Base-by-base conservation (phyloP, 1,140 invertebrate genomes). In the Drosophila nikananu region DNA sequence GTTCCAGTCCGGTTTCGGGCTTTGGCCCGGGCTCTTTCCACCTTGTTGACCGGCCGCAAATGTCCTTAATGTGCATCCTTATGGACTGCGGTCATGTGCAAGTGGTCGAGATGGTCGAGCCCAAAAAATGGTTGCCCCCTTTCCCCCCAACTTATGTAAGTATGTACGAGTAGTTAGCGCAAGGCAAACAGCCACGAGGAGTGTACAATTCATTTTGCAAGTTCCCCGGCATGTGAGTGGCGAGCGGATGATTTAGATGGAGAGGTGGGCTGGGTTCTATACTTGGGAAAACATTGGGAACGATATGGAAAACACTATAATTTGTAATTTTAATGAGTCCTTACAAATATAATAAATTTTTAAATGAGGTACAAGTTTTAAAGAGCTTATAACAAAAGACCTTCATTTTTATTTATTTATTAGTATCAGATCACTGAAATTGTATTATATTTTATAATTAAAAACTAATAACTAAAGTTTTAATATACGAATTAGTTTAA, bases 11-110 rank as follows among this genome's bases (percentile, higher is more conserved):
- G 21, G 42, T 55, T 41, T 58, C 15, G 65, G 57, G 21, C 17
- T 48, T 13, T 62, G 44, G 64, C 48, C 54, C 63, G 71, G 83
- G 72, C 8, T 55, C 32, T 4, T n/a, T 83, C 81, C 79, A 79
- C 86, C 82, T 90, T 89, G 84, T 84, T 81, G 86, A 87, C 91
- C 87, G 76, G 70, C 73, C 77, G 75, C 91, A 91, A 84, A 92
- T 92, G 91, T 86, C 77, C 91, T 79, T 92, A 91, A 91, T 90
- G 86, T 90, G 86, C 86, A 86, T 90, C 86, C 86, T 84, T 80
- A 81, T 86, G 78, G 81, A 81, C 84, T 81, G 57, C 49, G 86
- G 78, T 73, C 80, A 80, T 80, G 84, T 87, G 83, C 79, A 87
- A 87, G 80, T 87, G 75, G 81, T 84, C 65, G 66, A 83, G 83